phyloP scores from a whole-genome alignment of 2,888 invertebrate genomes.

The Melanargia galathea region DNA sequence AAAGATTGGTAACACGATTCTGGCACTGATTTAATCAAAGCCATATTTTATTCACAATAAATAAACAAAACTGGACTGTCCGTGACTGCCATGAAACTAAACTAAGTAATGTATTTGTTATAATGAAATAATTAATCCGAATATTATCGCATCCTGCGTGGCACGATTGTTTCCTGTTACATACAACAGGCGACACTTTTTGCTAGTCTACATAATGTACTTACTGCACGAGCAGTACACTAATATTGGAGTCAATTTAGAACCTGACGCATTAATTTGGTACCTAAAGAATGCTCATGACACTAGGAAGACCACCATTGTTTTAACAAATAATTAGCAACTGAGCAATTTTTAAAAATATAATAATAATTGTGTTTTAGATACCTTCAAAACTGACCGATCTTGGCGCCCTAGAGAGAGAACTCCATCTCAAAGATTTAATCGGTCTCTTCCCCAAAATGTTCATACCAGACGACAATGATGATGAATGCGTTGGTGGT shows the following conservation, averaged over 20 bases:
- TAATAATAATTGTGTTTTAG: neutral
- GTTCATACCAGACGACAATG: conserved; percentile 49
- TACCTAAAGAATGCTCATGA: neutral
- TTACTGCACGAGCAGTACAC: neutral
- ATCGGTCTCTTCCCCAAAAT: conserved; percentile 48
- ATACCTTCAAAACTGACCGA: conserved; percentile 51
- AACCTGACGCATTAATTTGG: conserved; percentile 6
- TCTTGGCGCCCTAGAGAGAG: conserved; percentile 54
- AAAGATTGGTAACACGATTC: conserved; percentile 59
- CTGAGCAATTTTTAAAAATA: neutral
- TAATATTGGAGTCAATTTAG: conserved; percentile 14
- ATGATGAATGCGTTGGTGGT: conserved; percentile 53
- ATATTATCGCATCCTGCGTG: conserved; percentile 71
- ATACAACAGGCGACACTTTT: conserved; percentile 52
- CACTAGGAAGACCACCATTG: conserved; percentile 1
- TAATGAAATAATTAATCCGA: conserved; percentile 62
- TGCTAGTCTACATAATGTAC: conserved; percentile 35
- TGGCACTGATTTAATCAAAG: conserved; percentile 50
- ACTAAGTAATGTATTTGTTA: conserved; percentile 52
- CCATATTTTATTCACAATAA: conserved; percentile 52
- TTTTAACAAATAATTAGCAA: neutral
- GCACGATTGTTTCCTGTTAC: conserved; percentile 71
- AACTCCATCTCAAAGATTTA: conserved; percentile 66
- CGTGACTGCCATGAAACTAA: conserved; percentile 42
- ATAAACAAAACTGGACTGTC: conserved; percentile 47